A percentile compares a stretch with the other conserved stretches of the same genome.
Conservation (phyloP, 2,797 vertebrate genomes). For the Gymnopithys bicolor region DNA sequence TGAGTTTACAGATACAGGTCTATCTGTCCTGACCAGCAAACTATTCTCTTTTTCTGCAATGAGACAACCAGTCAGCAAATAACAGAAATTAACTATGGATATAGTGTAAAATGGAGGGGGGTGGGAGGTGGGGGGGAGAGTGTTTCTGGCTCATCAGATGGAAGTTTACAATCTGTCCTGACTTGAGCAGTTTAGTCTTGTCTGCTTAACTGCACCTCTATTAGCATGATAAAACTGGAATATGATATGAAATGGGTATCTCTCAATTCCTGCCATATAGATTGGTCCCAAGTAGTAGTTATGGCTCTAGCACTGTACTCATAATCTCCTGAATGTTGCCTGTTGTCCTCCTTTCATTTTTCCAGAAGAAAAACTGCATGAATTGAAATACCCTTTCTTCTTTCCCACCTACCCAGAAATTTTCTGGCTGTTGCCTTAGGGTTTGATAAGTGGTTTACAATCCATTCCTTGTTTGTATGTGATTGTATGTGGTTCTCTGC, state of each 20-base stretch:
- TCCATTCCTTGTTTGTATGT: neutral
- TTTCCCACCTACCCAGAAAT: neutral
- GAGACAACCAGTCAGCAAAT: neutral
- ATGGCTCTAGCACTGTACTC: neutral
- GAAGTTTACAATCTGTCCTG: neutral
- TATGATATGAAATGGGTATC: neutral
- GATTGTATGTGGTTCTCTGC: neutral
- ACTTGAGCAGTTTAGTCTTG: neutral
- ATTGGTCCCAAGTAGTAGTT: neutral
- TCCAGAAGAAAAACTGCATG: neutral
- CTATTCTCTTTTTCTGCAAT: neutral
- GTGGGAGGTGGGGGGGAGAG: rapidly evolving
- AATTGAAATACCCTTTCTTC: neutral
- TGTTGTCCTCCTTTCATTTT: neutral
- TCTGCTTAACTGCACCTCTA: neutral
- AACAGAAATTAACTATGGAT: neutral
- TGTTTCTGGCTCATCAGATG: neutral
- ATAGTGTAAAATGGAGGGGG: rapidly evolving
- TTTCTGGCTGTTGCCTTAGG: neutral
- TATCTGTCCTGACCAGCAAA: neutral
- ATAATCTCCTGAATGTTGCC: neutral
- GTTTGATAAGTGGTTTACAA: neutral
- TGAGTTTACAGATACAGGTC: neutral
- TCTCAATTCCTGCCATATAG: neutral
- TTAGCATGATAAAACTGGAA: neutral